Percentiles rank a stretch among this genome's conserved stretches.
These are phyloP conservation scores for Formica aserva DNA, from an alignment of 2,888 invertebrate species.

Conservation along the genomic window DNA sequence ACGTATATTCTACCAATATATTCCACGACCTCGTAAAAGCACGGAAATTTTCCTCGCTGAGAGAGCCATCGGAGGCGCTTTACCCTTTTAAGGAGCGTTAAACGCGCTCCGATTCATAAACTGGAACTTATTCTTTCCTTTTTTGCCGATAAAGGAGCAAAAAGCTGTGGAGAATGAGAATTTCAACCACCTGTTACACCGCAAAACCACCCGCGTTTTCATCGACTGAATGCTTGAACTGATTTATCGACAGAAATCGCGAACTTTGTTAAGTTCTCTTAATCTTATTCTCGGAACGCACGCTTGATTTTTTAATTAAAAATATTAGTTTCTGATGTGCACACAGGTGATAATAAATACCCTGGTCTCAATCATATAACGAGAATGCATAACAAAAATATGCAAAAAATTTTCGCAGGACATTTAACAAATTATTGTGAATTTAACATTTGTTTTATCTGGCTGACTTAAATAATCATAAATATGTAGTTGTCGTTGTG, in stretches of 20 bases:
- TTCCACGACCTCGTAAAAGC: conserved; percentile 71
- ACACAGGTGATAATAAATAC: not conserved
- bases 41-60: conserved; percentile 76
- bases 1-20: conserved; percentile 63
- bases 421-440: conserved; percentile 46
- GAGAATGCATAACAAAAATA: conserved; percentile 10
- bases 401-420: conserved; percentile 15
- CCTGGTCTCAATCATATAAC: conserved; percentile 7
- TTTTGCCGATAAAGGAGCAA: conserved; percentile 84
- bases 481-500: conserved; percentile 46
- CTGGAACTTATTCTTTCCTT: conserved; percentile 83
- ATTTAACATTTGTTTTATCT: conserved; percentile 51
- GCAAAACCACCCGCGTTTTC: conserved; percentile 80
- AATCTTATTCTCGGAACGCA: conserved; percentile 60
- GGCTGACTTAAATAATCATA: conserved; percentile 51
- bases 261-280: conserved; percentile 68
- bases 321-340: conserved; percentile 28
- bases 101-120: conserved; percentile 83
- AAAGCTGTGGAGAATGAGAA: conserved; percentile 83
- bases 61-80: conserved; percentile 78
- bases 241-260: conserved; percentile 83
- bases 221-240: conserved; percentile 81
- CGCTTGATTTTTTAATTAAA: not conserved
- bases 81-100: conserved; percentile 84
- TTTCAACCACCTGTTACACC: conserved; percentile 84